Conservation (phyloP, 2,797 vertebrate species). For the Tarsius wallacei region DNA sequence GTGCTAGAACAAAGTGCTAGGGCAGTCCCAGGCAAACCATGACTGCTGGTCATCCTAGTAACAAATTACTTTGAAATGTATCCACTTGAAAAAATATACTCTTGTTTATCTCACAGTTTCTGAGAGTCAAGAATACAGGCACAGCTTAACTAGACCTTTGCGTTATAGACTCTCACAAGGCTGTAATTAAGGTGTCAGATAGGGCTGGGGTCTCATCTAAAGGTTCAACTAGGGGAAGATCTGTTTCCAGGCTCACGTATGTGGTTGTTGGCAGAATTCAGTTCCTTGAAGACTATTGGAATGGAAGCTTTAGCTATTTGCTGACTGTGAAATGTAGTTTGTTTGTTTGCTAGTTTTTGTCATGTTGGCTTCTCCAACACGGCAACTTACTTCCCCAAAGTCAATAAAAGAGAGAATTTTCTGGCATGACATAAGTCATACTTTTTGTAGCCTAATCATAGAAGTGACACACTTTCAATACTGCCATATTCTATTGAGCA, state of each 20-base stretch:
- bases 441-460: not conserved
- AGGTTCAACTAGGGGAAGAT: not conserved
- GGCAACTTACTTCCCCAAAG: not conserved
- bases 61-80: constrained; percentile 16
- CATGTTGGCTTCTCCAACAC: not conserved
- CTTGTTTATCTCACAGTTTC: not conserved
- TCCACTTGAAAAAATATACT: not conserved
- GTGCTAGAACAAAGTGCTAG: not conserved
- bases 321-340: not conserved
- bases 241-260: not conserved
- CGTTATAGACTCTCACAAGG: not conserved
- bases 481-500: not conserved
- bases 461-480: not conserved
- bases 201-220: not conserved
- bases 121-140: not conserved
- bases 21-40: not conserved
- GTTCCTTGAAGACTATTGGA: not conserved
- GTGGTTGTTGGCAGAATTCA: not conserved
- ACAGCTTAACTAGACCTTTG: not conserved
- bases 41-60: not conserved
- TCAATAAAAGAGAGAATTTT: constrained; percentile 6
- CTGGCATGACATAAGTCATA: not conserved
- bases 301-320: rapidly evolving
- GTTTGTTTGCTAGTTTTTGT: not conserved
- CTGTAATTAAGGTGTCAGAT: not conserved